These are phyloP conservation scores for Pardosa pseudoannulata DNA, from an alignment of 2,888 invertebrate species.

Conservation along the genomic window DNA sequence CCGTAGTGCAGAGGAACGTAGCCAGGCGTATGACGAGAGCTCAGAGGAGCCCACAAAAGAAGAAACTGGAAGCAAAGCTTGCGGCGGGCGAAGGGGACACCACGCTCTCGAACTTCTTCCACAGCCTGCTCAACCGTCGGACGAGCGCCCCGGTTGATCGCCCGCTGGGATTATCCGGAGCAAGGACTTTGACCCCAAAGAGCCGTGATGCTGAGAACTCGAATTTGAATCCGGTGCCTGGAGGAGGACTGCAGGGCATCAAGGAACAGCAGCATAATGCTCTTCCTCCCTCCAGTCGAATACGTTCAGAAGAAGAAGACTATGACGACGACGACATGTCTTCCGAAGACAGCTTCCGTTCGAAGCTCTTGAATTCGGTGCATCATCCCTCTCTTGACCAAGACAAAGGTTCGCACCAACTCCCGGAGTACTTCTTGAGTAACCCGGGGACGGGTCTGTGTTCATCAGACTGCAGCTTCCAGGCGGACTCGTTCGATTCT, in stretches of 20 bases:
- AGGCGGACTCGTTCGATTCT: neutral
- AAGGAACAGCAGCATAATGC: neutral
- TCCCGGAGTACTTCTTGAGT: conserved; percentile 64
- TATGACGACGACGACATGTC: too few relatives aligned
- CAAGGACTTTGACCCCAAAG: neutral
- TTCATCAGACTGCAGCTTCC: neutral
- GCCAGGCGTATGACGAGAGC: conserved; percentile 16
- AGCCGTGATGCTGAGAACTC: neutral
- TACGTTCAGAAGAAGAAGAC: too few relatives aligned
- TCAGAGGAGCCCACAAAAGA: conserved; percentile 24
- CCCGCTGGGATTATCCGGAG: conserved; percentile 6
- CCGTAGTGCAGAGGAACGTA: conserved; percentile 27
- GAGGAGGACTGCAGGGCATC: neutral
- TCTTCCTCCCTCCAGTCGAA: neutral
- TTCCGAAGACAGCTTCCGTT: neutral
- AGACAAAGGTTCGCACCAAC: conserved; percentile 18
- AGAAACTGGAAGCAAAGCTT: conserved; percentile 21
- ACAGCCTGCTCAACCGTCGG: conserved; percentile 44
- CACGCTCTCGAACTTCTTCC: conserved; percentile 35
- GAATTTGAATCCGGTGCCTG: neutral
- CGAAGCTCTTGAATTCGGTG: neutral
- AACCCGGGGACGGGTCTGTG: neutral
- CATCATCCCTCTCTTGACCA: neutral
- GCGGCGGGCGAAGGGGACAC: conserved; percentile 32
- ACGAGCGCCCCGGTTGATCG: conserved; percentile 50